Evolutionary conservation across 2,113 vertebrate genomes (phyloP), one percentile per base, ranked within the genome.

Genomic region (Malaclemys terrapin): DNA sequence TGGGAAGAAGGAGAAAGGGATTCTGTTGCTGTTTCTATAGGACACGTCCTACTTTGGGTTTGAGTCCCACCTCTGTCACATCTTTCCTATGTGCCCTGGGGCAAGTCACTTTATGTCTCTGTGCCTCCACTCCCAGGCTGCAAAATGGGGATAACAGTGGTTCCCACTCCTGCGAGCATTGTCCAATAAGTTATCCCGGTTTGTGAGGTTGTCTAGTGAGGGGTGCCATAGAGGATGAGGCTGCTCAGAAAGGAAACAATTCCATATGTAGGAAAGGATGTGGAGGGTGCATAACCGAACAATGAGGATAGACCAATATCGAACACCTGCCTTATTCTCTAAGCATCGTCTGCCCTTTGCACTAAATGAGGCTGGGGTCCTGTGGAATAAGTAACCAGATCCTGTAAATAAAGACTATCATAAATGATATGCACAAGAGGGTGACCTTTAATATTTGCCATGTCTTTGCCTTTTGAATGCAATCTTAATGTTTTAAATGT

Each of bases 311-410:
- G 59, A 31, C 27, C 35, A 62, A 62, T 62, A 35, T 7, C 2
- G 29, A 62, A 14, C 29, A 31, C 59, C 59, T 31, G 13, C 12
- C 14, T 62, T 45, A 10, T 56, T 50, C 52, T 35, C 13, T 22
- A 8, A 56, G 13, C 62, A 72, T 49, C 13, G 14, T 0, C 8
- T 6, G 13, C 19, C 38, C 4, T 38, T 47, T 13, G 19, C 0
- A 4, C 29, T 38, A 42, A 82, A 49, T 19, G 22, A 72, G 9
- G 9, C 14, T 16, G 35, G 54, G n/a, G 6, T 17, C 52, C 50
- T 75, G 29, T 38, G 42, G 50, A 89, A 59, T 31, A 84, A 52
- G n/a, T 35, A 13, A 62, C n/a, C 10, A 11, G n/a, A 75, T 38
- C 9, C 69, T 75, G 69, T 24, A 38, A 11, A n/a, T 20, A 72